Conservation (phyloP, 2,113 vertebrate genomes). For the Hirundichthys speculiger region DNA sequence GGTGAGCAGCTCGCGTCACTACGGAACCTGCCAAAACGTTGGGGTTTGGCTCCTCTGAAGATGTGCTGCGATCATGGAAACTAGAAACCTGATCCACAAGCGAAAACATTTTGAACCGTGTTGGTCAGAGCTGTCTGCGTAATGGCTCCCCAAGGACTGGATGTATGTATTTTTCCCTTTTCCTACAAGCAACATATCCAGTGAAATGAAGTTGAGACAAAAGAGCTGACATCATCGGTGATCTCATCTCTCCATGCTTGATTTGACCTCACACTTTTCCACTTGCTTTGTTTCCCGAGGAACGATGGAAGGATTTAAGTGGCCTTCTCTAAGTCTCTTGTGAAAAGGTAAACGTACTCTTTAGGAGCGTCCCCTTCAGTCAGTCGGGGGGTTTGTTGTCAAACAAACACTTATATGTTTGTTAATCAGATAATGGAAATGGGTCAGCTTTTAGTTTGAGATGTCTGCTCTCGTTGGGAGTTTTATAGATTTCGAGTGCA, state of each 20-base stretch:
- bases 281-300: slow-evolving; percentile 35
- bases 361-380: slow-evolving; percentile 27
- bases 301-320: slow-evolving; percentile 61
- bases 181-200: slow-evolving; percentile 55
- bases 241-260: slow-evolving; percentile 60
- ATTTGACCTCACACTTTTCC: slow-evolving; percentile 55
- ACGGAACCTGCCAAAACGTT: slow-evolving; percentile 38
- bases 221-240: slow-evolving; percentile 64
- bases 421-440: slow-evolving; percentile 11
- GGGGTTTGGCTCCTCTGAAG: slow-evolving; percentile 63
- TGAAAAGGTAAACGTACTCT: slow-evolving; percentile 29
- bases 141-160: slow-evolving; percentile 39
- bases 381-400: slow-evolving; percentile 31
- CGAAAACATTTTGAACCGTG: slow-evolving; percentile 32
- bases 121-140: slow-evolving; percentile 36
- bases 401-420: slow-evolving; percentile 14
- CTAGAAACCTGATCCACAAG: slow-evolving; percentile 59
- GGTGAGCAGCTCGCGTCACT: slow-evolving; percentile 56
- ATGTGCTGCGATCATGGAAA: slow-evolving; percentile 57
- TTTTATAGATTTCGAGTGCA: slow-evolving; percentile 49
- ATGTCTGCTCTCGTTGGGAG: slow-evolving; percentile 51
- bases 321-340: slow-evolving; percentile 35
- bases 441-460: slow-evolving; percentile 30
- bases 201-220: slow-evolving; percentile 42
- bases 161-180: slow-evolving; percentile 22